Evolutionary conservation across 2,888 invertebrate species (phyloP), one percentile per base, ranked within the genome.

Genomic region (Temnothorax ravouxi): DNA sequence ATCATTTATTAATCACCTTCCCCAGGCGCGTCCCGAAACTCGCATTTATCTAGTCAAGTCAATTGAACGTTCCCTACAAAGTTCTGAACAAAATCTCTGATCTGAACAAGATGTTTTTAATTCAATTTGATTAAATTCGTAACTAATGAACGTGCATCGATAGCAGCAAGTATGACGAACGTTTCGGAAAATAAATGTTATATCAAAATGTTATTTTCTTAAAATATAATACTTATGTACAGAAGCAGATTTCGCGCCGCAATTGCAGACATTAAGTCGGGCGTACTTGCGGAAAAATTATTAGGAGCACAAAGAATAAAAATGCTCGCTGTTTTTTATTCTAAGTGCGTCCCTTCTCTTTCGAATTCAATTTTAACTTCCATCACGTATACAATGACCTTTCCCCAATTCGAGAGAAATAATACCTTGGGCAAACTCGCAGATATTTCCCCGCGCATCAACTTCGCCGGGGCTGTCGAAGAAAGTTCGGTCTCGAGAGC

Each of bases 1-100:
- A 83, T 90, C 87, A 88, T 91, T 89, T 91, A 89, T 91, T 91
- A 90, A 88, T 90, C 86, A 83, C 74, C 83, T 83, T 81, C 64
- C 80, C 41, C 47, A 29, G 75, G 44, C 50, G 13, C 29, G 13
- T 67, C 76, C 13, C 41, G 66, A 25, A 54, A 52, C 66, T 84
- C 66, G 71, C 38, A 83, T 85, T 72, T 61, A 34, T 74, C 52
- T 59, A 71, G 41, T 85, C 83, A 77, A 83, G 41, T 85, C 83
- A 77, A 83, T 76, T 34, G 47, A n/a, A 54, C 52, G 52, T 84
- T 38, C 3, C 15, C 5, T 34, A 38, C 25, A 8, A 52, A 41
- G 11, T 77, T 66, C 11, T n/a, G 8, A n/a, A 11, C 52, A 15
- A 59, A 67, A 47, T 59, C 47, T 34, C 13, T 50, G 61, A 50